Evolutionary conservation across 2,113 vertebrate genomes (phyloP), one percentile per base, ranked within the genome.

Genomic region (Eubucco bourcierii): DNA sequence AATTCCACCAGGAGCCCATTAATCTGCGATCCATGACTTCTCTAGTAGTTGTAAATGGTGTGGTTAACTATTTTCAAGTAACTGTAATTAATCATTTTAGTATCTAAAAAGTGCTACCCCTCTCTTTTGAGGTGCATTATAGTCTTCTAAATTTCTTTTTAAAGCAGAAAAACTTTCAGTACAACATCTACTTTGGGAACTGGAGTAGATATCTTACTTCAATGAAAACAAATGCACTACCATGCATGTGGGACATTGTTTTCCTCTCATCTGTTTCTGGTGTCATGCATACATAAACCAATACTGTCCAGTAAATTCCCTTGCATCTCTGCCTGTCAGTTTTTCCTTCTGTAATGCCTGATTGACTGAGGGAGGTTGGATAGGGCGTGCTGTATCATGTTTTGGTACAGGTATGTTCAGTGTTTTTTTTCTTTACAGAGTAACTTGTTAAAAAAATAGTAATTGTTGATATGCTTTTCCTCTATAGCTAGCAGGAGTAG

Each of bases 221-320:
- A 72, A 9, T 79, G 31, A 84, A 94, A 90, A 94, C 88, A 96
- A 96, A 96, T 96, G 94, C 94, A 96, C 95, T 96, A 95, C 93
- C 92, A 81, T 70, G 66, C 92, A 81, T 70, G 66, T 84, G 95
- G 94, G 89, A 95, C 88, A 25, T 79, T 91, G 75, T 71, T 89
- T 94, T 95, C 76, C 67, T 86, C 76, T 87, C 95, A 90, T 96
- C 77, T 90, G 27, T 91, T 92, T 87, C 79, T 65, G 55, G 53
- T 96, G 93, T 96, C 75, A 78, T 94, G 39, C 91, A 80, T 95
- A 85, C 78, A 82, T 93, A 95, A 95, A 81, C 65, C 73, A 50
- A 2, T 85, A 80, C 17, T 76, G 61, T 84, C 93, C 64, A 80
- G 29, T 95, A 88, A 65, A 63, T 84, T 77, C 34, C 65, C 79